Conservation (phyloP, 2,888 invertebrate genomes). For the Philhelius pedissequus region DNA sequence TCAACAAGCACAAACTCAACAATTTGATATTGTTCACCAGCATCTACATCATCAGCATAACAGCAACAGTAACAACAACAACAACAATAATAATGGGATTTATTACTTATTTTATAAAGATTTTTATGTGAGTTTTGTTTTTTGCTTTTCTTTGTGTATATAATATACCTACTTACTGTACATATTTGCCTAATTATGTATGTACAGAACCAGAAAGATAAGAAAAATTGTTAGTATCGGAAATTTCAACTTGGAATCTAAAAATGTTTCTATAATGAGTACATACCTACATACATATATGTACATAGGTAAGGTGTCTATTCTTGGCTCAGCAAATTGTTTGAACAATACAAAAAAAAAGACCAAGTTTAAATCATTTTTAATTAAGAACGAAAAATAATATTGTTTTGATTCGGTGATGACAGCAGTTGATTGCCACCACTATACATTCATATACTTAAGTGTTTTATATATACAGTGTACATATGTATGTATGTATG, state of each 20-base stretch:
- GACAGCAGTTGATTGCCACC: slow-evolving; percentile 8
- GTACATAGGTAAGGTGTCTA: too few relatives aligned
- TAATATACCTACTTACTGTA: background rate
- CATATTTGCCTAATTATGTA: too few relatives aligned
- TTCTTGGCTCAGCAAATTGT: background rate
- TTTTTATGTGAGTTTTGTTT: slow-evolving; percentile 75
- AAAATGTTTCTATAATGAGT: background rate
- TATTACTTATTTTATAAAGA: slow-evolving; percentile 77
- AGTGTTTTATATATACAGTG: background rate
- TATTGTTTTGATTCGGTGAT: slow-evolving; percentile 8
- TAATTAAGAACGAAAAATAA: background rate
- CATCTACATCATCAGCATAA: slow-evolving; percentile 56
- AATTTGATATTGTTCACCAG: slow-evolving; percentile 64
- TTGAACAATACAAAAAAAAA: background rate
- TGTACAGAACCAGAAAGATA: background rate
- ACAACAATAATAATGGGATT: slow-evolving; percentile 73
- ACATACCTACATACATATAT: background rate
- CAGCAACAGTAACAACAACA: slow-evolving; percentile 54
- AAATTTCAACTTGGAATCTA: background rate
- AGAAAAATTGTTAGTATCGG: background rate
- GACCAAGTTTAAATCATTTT: background rate
- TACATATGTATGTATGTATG: background rate
- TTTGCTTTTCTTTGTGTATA: background rate
- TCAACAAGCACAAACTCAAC: slow-evolving; percentile 72
- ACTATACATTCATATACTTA: background rate